Conservation (phyloP, 2,113 vertebrate species). For the Pagrus major region DNA sequence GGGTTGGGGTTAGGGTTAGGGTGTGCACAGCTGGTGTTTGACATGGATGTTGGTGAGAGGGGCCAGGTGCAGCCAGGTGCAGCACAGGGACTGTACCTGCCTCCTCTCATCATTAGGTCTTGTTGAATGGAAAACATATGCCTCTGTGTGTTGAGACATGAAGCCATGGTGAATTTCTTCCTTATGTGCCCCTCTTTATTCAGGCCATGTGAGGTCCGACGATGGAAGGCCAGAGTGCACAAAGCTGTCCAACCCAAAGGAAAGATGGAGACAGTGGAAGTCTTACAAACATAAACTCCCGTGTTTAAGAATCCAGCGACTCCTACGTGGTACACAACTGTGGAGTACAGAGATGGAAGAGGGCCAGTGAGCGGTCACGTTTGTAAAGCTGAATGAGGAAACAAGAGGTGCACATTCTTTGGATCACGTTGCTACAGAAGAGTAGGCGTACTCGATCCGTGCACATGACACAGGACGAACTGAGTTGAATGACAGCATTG, state of each 20-base stretch:
- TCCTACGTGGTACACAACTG: not conserved
- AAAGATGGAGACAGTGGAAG: constrained; percentile 28
- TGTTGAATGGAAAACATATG: not conserved
- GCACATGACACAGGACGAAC: constrained; percentile 32
- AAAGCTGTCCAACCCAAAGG: constrained; percentile 34
- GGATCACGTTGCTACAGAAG: constrained; percentile 13
- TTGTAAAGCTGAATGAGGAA: constrained; percentile 19
- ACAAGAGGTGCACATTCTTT: constrained; percentile 2
- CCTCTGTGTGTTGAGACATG: constrained; percentile 2
- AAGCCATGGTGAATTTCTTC: constrained; percentile 5
- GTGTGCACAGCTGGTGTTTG: too few species aligned
- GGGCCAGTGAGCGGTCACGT: not conserved
- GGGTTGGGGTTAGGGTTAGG: too few species aligned
- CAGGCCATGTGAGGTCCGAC: constrained; percentile 67
- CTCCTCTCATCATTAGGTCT: not conserved
- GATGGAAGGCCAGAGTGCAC: constrained; percentile 65
- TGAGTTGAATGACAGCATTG: constrained; percentile 38
- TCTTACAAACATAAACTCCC: not conserved
- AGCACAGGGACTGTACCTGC: not conserved
- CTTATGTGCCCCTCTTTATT: constrained; percentile 42
- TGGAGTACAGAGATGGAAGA: not conserved
- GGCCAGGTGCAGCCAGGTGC: not conserved
- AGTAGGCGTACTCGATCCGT: constrained; percentile 33
- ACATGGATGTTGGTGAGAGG: constrained; percentile 6
- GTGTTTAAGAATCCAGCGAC: not conserved